phyloP scores from a whole-genome alignment of 2,888 invertebrate species.

The Onthophagus sagittarius region DNA sequence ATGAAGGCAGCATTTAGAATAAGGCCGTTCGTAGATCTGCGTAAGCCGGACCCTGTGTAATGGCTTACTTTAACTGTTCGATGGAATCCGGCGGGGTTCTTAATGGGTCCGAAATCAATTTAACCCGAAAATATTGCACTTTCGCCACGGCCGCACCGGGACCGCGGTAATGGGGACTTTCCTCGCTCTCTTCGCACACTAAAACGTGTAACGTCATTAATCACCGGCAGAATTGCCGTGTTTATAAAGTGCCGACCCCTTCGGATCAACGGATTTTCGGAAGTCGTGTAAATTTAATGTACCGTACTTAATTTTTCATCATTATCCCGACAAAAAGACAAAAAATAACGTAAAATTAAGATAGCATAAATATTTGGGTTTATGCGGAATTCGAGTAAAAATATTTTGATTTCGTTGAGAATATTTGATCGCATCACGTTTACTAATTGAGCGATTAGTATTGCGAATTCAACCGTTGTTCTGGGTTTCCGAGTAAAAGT shows the following conservation, averaged over 20 bases:
- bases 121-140: slow-evolving; percentile 43
- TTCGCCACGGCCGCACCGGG: slow-evolving; percentile 12
- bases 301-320: slow-evolving; percentile 9
- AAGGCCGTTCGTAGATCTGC: slow-evolving; percentile 42
- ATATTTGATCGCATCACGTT: neutral
- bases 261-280: slow-evolving; percentile 10
- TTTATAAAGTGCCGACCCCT: slow-evolving; percentile 13
- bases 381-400: neutral
- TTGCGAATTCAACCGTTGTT: neutral
- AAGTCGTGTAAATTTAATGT: slow-evolving; percentile 5
- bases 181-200: neutral
- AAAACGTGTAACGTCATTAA: slow-evolving; percentile 12
- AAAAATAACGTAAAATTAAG: slow-evolving; percentile 35
- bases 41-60: slow-evolving; percentile 44
- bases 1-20: neutral
- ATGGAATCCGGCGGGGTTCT: slow-evolving; percentile 42
- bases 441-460: neutral
- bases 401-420: neutral
- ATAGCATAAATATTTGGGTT: neutral
- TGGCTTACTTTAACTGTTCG: slow-evolving; percentile 47
- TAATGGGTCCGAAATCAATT: slow-evolving; percentile 47
- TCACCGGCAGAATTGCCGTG: slow-evolving; percentile 10
- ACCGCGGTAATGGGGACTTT: slow-evolving; percentile 5
- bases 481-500: neutral
- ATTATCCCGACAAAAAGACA: neutral